Conservation (phyloP, 1,140 invertebrate species). For the Achroia grisella region DNA sequence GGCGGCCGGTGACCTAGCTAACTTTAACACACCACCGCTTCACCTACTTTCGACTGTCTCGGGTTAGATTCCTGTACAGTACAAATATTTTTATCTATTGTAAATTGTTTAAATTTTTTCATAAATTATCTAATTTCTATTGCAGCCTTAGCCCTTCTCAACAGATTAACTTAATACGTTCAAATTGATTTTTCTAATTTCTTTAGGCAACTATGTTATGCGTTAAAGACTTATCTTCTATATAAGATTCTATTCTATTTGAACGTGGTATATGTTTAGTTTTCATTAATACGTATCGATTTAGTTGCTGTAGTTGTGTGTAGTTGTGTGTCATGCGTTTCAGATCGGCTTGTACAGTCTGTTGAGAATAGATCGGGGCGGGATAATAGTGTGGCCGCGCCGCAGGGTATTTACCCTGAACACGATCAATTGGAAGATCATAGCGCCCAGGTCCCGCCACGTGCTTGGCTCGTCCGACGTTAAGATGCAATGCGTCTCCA, state of each 20-base stretch:
- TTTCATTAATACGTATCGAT: no score
- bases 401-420: slow-evolving; percentile 86
- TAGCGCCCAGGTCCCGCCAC: slow-evolving; percentile 74
- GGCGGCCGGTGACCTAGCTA: no score
- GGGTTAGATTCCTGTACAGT: not conserved
- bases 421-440: slow-evolving; percentile 88
- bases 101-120: no score
- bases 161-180: no score
- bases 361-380: slow-evolving; percentile 84
- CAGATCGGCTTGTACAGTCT: slow-evolving; percentile 85
- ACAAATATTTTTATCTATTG: not conserved
- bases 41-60: not conserved
- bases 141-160: no score
- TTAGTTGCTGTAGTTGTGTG: not conserved
- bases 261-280: no score
- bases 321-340: slow-evolving; percentile 26
- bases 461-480: slow-evolving; percentile 27
- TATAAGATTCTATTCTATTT: no score
- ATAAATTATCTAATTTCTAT: no score
- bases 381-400: slow-evolving; percentile 88
- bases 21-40: no score
- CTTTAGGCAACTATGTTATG: no score
- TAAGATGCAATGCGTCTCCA: slow-evolving; percentile 21
- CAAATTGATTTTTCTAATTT: no score
- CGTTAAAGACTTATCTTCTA: no score